phyloP scores from a whole-genome alignment of 2,797 vertebrate species.

The Potorous gilbertii region DNA sequence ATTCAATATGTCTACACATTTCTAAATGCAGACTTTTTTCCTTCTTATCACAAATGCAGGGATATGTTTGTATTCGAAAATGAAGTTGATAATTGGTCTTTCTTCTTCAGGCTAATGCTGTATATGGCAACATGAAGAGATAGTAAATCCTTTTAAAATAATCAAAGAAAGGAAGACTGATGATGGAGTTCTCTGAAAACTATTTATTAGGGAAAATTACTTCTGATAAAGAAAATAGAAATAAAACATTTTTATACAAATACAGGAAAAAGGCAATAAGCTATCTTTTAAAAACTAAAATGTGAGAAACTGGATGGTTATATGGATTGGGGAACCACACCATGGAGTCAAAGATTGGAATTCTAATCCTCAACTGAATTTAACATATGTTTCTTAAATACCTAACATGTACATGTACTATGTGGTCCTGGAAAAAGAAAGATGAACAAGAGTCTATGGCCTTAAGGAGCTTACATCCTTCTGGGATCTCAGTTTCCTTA shows the following conservation, averaged over 20 bases:
- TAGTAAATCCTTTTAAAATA: conserved; percentile 45
- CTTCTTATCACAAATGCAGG: conserved; percentile 25
- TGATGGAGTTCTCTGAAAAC: not conserved
- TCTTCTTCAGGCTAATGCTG: conserved; percentile 45
- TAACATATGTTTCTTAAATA: not conserved
- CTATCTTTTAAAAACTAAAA: conserved; percentile 21
- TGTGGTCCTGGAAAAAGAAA: not conserved
- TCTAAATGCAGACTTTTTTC: conserved; percentile 29
- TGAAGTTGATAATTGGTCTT: conserved; percentile 25
- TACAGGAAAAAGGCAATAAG: not conserved
- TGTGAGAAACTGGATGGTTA: not conserved
- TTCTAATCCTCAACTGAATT: not conserved
- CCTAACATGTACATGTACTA: not conserved
- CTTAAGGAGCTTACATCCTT: not conserved
- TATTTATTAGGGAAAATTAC: conserved; percentile 11
- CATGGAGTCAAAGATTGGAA: not conserved
- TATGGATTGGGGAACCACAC: not conserved
- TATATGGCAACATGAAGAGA: conserved; percentile 10
- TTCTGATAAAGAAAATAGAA: conserved; percentile 23
- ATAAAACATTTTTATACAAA: not conserved
- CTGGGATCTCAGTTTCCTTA: conserved; percentile 31
- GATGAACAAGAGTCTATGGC: not conserved
- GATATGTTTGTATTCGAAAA: conserved; percentile 12
- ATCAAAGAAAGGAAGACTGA: conserved; percentile 42
- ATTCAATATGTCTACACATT: conserved; percentile 2